A percentile compares a stretch with the other conserved stretches of the same genome.
These are phyloP conservation scores for Arenicola marina DNA, from an alignment of 2,888 invertebrate species.

Conservation along the genomic window DNA sequence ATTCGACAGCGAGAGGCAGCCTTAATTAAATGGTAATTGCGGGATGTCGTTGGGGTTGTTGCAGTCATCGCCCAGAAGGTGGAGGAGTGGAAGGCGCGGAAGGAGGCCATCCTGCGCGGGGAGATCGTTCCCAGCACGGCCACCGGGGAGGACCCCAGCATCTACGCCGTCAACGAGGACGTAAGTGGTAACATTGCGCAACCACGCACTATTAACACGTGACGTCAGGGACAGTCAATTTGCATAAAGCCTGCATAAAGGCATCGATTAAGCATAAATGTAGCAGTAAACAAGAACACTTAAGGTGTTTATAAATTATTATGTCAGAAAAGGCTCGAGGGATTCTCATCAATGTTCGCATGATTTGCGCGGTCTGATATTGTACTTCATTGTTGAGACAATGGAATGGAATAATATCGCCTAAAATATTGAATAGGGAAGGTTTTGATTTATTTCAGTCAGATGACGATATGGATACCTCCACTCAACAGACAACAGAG, in stretches of 20 bases:
- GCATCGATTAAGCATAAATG: not conserved
- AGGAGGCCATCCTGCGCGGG: conserved; percentile 55
- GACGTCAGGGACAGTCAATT: not conserved
- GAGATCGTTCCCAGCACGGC: conserved; percentile 10
- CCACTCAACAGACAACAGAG: conserved; percentile 6
- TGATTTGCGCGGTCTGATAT: not conserved
- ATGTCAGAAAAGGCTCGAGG: no score
- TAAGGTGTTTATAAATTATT: no score
- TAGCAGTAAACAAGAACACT: not conserved
- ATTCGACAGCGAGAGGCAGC: not conserved
- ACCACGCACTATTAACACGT: not conserved
- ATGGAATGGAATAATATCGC: not conserved
- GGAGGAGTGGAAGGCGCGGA: conserved; percentile 74
- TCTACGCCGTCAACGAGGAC: conserved; percentile 67
- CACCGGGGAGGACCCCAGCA: conserved; percentile 68
- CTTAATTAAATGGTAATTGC: not conserved
- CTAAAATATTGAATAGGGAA: not conserved
- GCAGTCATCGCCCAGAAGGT: conserved; percentile 69
- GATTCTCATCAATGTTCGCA: not conserved
- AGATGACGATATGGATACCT: conserved; percentile 6
- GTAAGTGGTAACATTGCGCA: conserved; percentile 1
- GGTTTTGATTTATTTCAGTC: not conserved
- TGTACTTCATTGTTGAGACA: not conserved
- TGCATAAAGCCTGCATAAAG: not conserved
- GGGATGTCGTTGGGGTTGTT: no score